A percentile compares a stretch with the other conserved stretches of the same genome.
phyloP scores from a whole-genome alignment of 2,797 vertebrate genomes.

The Chiroxiphia lanceolata region DNA sequence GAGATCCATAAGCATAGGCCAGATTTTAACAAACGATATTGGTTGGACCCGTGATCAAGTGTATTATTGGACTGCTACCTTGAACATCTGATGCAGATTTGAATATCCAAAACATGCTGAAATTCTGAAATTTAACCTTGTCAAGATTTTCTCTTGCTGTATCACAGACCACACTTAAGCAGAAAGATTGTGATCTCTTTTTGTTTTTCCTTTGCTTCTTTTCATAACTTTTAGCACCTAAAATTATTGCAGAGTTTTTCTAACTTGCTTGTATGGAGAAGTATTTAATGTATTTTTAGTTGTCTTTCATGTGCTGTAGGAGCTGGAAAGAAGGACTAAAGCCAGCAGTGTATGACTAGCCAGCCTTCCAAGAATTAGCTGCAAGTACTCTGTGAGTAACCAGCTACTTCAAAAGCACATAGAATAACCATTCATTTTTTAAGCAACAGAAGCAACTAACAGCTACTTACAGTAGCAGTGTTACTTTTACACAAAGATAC shows the following conservation, averaged over 20 bases:
- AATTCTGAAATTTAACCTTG: background rate
- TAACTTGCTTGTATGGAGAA: constrained; percentile 47
- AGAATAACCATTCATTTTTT: background rate
- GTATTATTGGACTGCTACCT: background rate
- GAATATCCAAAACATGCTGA: background rate
- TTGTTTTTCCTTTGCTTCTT: background rate
- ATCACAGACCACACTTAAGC: background rate
- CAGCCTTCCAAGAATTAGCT: constrained; percentile 58
- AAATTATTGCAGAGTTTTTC: constrained; percentile 3
- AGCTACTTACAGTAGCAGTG: background rate
- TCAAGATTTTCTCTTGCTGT: background rate
- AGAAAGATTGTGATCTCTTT: background rate
- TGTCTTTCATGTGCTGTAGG: constrained; percentile 57
- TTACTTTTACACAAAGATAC: background rate
- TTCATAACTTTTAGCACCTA: background rate
- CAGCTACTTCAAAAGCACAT: background rate
- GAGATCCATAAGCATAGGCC: background rate
- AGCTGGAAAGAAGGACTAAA: constrained; percentile 61
- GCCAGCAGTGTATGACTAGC: constrained; percentile 40
- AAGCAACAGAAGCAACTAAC: background rate
- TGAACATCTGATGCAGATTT: background rate
- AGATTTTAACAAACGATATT: background rate
- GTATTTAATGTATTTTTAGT: constrained; percentile 67
- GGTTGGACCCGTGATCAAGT: background rate
- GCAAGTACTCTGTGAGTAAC: background rate